These are phyloP conservation scores for Tachycineta bicolor DNA, from an alignment of 2,113 vertebrate species.

Conservation along the genomic window DNA sequence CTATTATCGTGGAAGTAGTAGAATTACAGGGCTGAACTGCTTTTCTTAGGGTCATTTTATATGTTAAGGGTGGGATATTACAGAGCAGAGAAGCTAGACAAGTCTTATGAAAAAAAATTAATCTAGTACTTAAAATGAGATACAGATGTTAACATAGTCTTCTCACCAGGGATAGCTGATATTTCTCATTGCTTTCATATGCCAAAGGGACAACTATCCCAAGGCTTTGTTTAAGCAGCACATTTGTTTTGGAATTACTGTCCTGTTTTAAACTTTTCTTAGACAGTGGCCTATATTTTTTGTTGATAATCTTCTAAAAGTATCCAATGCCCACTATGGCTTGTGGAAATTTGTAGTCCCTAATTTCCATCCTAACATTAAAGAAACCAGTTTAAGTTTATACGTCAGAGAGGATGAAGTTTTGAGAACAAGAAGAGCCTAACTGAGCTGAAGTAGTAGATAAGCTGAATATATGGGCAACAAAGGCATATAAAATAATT, in stretches of 20 bases:
- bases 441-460: not conserved
- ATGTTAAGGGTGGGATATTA: not conserved
- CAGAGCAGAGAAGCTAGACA: not conserved
- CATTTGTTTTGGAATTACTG: not conserved
- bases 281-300: not conserved
- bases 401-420: not conserved
- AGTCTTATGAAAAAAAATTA: not conserved
- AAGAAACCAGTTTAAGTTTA: not conserved
- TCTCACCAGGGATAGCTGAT: not conserved
- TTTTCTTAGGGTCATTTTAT: conserved; percentile 7
- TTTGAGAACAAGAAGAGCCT: not conserved
- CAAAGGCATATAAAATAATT: not conserved
- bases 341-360: not conserved
- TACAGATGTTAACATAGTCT: not conserved
- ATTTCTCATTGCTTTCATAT: not conserved
- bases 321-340: not conserved
- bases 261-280: not conserved
- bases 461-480: not conserved
- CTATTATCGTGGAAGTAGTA: not conserved
- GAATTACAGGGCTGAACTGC: conserved; percentile 25
- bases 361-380: not conserved
- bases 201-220: not conserved
- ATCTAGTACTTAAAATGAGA: conserved; percentile 6
- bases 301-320: not conserved
- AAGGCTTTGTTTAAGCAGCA: not conserved